Conservation (phyloP, 2,888 invertebrate species). For the Acrobasis repandana region DNA sequence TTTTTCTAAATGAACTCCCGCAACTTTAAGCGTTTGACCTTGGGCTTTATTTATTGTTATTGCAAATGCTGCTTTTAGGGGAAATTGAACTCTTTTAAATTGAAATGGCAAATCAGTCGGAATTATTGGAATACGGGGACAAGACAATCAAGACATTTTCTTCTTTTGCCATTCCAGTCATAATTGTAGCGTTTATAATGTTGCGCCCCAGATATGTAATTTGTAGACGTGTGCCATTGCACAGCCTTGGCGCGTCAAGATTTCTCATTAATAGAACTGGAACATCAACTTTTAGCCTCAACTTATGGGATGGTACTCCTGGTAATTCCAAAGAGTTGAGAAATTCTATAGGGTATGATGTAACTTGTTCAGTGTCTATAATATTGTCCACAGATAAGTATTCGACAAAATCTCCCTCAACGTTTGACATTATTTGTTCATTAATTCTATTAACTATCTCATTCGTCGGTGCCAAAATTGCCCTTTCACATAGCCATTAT, state of each 20-base stretch:
- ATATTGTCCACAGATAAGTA: slow-evolving; percentile 30
- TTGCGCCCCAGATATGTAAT: slow-evolving; percentile 28
- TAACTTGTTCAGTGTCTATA: slow-evolving; percentile 29
- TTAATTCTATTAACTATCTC: slow-evolving; percentile 30
- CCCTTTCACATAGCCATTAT: slow-evolving; percentile 37
- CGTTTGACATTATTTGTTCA: slow-evolving; percentile 29
- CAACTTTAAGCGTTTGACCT: too few relatives aligned
- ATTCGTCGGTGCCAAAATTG: slow-evolving; percentile 36
- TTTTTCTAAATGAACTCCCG: too few relatives aligned
- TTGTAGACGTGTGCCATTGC: slow-evolving; percentile 30
- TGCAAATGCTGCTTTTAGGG: too few relatives aligned
- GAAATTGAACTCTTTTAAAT: too few relatives aligned
- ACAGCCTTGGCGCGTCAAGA: slow-evolving; percentile 36
- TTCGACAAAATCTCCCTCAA: slow-evolving; percentile 31
- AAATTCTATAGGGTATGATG: slow-evolving; percentile 32
- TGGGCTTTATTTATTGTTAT: too few relatives aligned
- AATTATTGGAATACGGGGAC: slow-evolving; percentile 36
- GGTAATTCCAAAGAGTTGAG: slow-evolving; percentile 36
- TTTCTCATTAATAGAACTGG: slow-evolving; percentile 39
- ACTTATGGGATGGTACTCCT: slow-evolving; percentile 37
- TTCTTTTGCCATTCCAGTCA: slow-evolving; percentile 32
- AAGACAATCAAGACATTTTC: slow-evolving; percentile 35
- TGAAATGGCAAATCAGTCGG: too few relatives aligned
- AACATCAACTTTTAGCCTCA: slow-evolving; percentile 39
- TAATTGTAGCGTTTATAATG: slow-evolving; percentile 33